These are phyloP conservation scores for Callosobruchus maculatus DNA, from an alignment of 2,888 invertebrate species.

Conservation along the genomic window DNA sequence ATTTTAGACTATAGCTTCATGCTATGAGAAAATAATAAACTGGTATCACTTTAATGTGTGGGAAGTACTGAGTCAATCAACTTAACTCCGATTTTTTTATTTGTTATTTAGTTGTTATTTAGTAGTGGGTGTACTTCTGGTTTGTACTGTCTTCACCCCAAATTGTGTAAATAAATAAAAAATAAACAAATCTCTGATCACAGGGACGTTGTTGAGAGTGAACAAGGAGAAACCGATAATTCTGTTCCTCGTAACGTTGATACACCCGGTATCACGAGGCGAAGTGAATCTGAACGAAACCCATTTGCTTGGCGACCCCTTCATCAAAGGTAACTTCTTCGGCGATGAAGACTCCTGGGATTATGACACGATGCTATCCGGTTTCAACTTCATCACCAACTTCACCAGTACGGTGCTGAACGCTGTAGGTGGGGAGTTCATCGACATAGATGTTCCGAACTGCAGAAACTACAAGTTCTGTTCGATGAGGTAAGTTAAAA, in stretches of 20 bases:
- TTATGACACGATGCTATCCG: constrained; percentile 23
- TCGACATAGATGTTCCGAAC: constrained; percentile 41
- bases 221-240: constrained; percentile 34
- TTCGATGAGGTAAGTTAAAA: constrained; percentile 34
- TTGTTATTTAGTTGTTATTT: no score
- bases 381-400: constrained; percentile 28
- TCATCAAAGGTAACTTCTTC: constrained; percentile 59
- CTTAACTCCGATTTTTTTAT: no score
- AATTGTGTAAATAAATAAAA: no score
- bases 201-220: constrained; percentile 26
- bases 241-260: constrained; percentile 31
- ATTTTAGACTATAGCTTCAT: no score
- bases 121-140: no score
- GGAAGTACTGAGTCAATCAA: no score
- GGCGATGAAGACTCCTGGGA: constrained; percentile 41
- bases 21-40: no score
- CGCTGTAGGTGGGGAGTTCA: constrained; percentile 39
- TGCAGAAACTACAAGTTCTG: constrained; percentile 46
- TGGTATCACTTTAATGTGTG: no score
- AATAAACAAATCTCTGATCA: constrained; percentile 31
- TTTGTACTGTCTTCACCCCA: no score
- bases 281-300: constrained; percentile 48
- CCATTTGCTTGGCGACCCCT: constrained; percentile 46
- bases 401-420: constrained; percentile 19
- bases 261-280: constrained; percentile 53